Evolutionary conservation across 2,797 vertebrate genomes (phyloP).

Genomic region (Ficedula albicollis): DNA sequence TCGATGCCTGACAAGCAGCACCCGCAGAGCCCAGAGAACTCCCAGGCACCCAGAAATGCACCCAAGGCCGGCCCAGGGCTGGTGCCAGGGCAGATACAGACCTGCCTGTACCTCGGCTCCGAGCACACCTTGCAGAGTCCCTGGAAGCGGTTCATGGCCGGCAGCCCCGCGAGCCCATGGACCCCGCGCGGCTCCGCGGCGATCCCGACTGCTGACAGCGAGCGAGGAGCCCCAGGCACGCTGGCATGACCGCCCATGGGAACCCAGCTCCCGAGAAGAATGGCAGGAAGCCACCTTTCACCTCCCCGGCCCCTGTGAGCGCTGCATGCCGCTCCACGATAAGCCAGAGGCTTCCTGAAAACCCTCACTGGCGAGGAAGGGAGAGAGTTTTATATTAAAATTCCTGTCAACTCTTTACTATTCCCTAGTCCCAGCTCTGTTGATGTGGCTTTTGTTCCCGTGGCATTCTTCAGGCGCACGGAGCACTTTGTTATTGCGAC

Average conservation of each 20-base stretch:
- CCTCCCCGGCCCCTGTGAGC: constrained; percentile 81
- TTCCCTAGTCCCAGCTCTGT: constrained; percentile 78
- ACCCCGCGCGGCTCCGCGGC: constrained; percentile 35
- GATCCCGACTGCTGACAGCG: constrained; percentile 57
- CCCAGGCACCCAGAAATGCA: rapidly evolving
- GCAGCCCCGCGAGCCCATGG: constrained; percentile 68
- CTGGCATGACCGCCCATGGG: constrained; percentile 91
- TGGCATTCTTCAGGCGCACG: constrained; percentile 66
- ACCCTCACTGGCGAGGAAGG: constrained; percentile 73
- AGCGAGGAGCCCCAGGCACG: constrained; percentile 81
- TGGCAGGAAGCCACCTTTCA: constrained; percentile 95
- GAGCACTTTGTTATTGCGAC: constrained; percentile 76
- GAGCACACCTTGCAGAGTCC: constrained; percentile 90
- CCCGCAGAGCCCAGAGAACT: background rate
- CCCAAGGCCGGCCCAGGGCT: rapidly evolving
- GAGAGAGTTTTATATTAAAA: constrained; percentile 79
- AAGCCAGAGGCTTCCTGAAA: constrained; percentile 89
- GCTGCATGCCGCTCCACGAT: constrained; percentile 86
- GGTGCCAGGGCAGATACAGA: constrained; percentile 62
- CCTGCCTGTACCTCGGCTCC: constrained; percentile 88
- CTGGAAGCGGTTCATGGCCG: constrained; percentile 87
- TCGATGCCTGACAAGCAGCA: background rate
- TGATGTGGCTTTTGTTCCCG: constrained; percentile 86
- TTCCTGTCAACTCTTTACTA: constrained; percentile 78
- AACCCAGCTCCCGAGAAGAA: constrained; percentile 92